Evolutionary conservation across 2,113 vertebrate species (phyloP).

Genomic region (Geococcyx californianus): DNA sequence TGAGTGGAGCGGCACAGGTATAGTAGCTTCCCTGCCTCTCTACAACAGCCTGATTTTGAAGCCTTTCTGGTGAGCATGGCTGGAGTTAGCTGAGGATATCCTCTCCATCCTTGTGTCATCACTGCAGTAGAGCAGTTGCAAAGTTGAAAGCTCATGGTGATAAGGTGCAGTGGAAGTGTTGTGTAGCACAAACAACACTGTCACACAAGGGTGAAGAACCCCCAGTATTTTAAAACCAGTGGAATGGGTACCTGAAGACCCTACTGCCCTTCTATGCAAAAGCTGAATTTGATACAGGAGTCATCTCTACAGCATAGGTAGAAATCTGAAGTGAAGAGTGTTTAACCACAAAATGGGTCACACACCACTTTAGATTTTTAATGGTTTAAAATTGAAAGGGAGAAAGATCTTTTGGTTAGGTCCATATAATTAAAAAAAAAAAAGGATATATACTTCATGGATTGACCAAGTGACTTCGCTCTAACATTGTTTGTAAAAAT

Average conservation of each 20-base stretch:
- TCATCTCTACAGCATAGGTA: not conserved
- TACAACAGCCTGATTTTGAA: not conserved
- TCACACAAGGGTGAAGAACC: not conserved
- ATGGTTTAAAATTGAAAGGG: not conserved
- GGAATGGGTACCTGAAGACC: not conserved
- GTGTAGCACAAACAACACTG: not conserved
- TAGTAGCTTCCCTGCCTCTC: not conserved
- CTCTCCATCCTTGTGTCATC: not conserved
- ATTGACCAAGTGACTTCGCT: not conserved
- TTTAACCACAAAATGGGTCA: not conserved
- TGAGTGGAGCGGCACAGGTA: not conserved
- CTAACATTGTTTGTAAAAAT: not conserved
- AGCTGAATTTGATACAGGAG: not conserved
- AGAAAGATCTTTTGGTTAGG: not conserved
- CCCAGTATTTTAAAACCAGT: not conserved
- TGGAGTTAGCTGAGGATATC: not conserved
- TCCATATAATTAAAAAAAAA: not conserved
- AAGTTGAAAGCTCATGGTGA: not conserved
- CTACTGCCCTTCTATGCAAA: not conserved
- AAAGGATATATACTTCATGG: not conserved
- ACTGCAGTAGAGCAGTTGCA: not conserved
- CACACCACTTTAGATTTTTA: not conserved
- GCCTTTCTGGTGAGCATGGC: not conserved
- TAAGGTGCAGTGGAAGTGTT: not conserved
- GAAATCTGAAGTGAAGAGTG: not conserved